phyloP scores from a whole-genome alignment of 1,140 invertebrate genomes.

The Pseudomyrmex flavicornis region DNA sequence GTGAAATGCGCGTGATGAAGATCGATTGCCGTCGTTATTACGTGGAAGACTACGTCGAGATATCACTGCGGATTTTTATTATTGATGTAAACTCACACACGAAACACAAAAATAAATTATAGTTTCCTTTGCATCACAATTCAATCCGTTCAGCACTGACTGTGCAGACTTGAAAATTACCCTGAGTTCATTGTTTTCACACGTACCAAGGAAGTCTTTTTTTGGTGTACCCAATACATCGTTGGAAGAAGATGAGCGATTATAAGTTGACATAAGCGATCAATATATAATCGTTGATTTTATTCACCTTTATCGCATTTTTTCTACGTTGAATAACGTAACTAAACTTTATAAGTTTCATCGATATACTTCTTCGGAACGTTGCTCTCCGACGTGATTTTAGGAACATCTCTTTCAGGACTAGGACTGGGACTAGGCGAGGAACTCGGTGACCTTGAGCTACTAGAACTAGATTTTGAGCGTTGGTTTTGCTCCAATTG shows the following conservation, averaged over 20 bases:
- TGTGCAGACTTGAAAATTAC: conserved; percentile 21
- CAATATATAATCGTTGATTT: conserved; percentile 26
- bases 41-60: conserved; percentile 68
- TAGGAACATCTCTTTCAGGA: conserved; percentile 54
- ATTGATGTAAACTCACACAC: conserved; percentile 14
- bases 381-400: conserved; percentile 18
- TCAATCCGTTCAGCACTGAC: background rate
- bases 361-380: conserved; percentile 4
- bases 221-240: background rate
- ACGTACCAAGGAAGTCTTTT: conserved; percentile 26
- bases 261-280: background rate
- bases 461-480: conserved; percentile 71
- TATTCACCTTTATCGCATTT: background rate
- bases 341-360: conserved; percentile 11
- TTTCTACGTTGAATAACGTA: background rate
- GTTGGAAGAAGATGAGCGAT: conserved; percentile 34
- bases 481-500: conserved; percentile 74
- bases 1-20: conserved; percentile 54
- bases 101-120: conserved; percentile 43
- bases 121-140: background rate
- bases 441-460: conserved; percentile 79
- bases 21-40: conserved; percentile 55
- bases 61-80: background rate
- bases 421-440: conserved; percentile 79
- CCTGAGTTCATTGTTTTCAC: conserved; percentile 54